These are phyloP conservation scores for Karalla daura DNA, from an alignment of 2,797 vertebrate genomes.

Conservation along the genomic window DNA sequence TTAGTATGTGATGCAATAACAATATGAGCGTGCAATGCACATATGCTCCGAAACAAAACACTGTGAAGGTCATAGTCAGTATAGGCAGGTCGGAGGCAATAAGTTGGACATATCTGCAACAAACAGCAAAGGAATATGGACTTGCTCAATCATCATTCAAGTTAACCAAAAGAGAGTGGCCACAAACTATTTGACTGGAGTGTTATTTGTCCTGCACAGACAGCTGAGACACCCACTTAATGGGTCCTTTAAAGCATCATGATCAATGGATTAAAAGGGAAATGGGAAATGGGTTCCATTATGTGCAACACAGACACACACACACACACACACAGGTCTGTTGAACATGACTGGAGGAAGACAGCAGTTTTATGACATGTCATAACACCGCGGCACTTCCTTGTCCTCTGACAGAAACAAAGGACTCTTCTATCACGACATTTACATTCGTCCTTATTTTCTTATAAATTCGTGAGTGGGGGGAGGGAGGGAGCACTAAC, in stretches of 20 bases:
- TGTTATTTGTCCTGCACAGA: not conserved
- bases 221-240: not conserved
- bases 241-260: not conserved
- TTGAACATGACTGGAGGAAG: conserved; percentile 4
- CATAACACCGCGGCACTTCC: conserved; percentile 45
- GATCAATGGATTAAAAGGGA: conserved; percentile 1
- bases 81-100: not conserved
- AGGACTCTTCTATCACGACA: not conserved
- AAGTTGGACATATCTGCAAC: not conserved
- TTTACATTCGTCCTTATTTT: conserved; percentile 2
- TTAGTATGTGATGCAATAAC: conserved; percentile 15
- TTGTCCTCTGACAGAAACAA: conserved; percentile 20
- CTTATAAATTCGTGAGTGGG: conserved; percentile 2
- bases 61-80: not conserved
- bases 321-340: no score
- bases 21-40: not conserved
- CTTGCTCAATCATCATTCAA: no score
- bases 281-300: not conserved
- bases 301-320: conserved; percentile 8
- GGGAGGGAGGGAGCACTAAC: not conserved
- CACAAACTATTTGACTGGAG: not conserved
- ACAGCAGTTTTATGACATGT: conserved; percentile 24
- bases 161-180: not conserved
- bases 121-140: not conserved
- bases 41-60: not conserved